These are phyloP conservation scores for Dorcus hopei DNA, from an alignment of 2,888 invertebrate genomes.

Conservation along the genomic window DNA sequence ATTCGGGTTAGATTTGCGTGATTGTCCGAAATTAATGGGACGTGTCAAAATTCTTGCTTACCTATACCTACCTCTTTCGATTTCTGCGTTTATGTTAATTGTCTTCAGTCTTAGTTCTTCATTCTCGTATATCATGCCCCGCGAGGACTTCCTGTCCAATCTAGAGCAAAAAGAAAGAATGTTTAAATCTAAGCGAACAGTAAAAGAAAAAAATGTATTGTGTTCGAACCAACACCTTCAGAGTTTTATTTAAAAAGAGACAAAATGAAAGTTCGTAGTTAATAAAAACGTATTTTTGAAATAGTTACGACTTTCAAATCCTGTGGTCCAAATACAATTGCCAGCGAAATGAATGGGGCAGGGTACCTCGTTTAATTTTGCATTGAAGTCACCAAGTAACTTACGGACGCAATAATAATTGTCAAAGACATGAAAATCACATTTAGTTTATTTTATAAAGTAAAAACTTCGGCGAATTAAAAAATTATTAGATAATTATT, in stretches of 20 bases:
- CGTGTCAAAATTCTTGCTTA: conserved; percentile 41
- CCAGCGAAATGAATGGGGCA: too few species aligned
- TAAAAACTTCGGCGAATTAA: too few species aligned
- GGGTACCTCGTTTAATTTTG: too few species aligned
- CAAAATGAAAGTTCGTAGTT: neutral
- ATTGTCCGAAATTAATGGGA: too few species aligned
- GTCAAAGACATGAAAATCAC: too few species aligned
- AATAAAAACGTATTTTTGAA: too few species aligned
- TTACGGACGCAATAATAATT: too few species aligned
- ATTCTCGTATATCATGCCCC: conserved; percentile 93
- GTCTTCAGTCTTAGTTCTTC: conserved; percentile 85
- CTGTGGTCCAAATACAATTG: neutral
- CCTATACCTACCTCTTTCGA: conserved; percentile 70
- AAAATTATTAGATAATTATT: too few species aligned
- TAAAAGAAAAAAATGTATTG: conserved; percentile 7
- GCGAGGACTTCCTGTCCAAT: conserved; percentile 86
- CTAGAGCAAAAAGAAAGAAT: conserved; percentile 45
- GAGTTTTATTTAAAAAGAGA: neutral
- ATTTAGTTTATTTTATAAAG: too few species aligned
- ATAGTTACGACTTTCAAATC: neutral
- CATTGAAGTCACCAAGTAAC: too few species aligned
- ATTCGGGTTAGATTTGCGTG: too few species aligned
- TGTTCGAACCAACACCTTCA: neutral
- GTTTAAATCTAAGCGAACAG: neutral
- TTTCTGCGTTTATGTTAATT: conserved; percentile 89